Base-by-base conservation (phyloP, 2,797 vertebrate species). In the Alosa sapidissima region DNA sequence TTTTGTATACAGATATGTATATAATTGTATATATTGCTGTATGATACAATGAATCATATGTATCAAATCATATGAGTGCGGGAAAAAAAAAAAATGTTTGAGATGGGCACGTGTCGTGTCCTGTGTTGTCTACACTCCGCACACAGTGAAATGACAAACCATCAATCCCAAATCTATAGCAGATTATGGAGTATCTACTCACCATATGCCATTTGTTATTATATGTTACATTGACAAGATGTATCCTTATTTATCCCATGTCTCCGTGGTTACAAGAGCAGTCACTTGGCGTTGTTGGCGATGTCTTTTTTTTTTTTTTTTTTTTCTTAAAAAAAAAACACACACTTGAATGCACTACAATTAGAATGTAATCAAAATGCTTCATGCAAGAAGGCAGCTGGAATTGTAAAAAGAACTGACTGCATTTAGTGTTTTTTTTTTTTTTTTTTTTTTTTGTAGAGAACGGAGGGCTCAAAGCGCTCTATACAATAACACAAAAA, bases 1-100 rank as follows among this genome's bases (percentile, higher is more conserved):
- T 72, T 78, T 65, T 78, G 72, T 78, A 78, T 19, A 78, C 72
- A 78, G 19, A 45, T 41, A 21, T 78, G 72, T 78, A 47, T 47
- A 78, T 78, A 78, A 45, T 47, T 78, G 72, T 78, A 78, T 45
- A 78, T 45, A 78, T 45, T 45, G 36, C 72, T 78, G 72, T 78
- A 78, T 78, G 72, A 78, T 78, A 78, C 72, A 47, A 47, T 21
- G 41, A 78, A 72, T 72, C 19, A 7, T 78, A 78, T 78, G 41
- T 45, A 45, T 78, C 41, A n/a, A 45, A 78, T 21, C 45, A 41
- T 78, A 78, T 78, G 41, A 1, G 41, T 24, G 60, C 24, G n/a
- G 41, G n/a, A n/a, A n/a, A 41, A 41, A 41, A 41, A 41, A 41
- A 65, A 62, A 28, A 62, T 8, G 60, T 24, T n/a, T 62, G 16